Percentiles rank a stretch among this genome's conserved stretches.
Evolutionary conservation across 2,888 invertebrate species (phyloP).

Genomic region (Stenurella melanura): DNA sequence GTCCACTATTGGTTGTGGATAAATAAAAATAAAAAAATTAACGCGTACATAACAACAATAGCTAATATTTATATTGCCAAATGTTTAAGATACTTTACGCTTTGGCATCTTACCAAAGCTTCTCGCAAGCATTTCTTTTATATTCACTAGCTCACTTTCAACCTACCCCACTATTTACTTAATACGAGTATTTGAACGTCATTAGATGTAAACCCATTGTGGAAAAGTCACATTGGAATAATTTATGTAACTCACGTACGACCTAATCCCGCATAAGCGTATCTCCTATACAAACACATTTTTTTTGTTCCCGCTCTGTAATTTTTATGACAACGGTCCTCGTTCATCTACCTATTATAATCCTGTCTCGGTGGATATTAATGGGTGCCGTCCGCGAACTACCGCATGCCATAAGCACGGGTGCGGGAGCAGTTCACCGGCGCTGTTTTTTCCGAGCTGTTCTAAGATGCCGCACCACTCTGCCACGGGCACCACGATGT

Average conservation of each 20-base stretch:
- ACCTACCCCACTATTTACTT: not conserved
- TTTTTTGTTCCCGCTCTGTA: conserved; percentile 7
- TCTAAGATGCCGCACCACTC: conserved; percentile 41
- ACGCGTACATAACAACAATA: no score
- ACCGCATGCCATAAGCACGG: conserved; percentile 55
- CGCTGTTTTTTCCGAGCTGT: conserved; percentile 39
- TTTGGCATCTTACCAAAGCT: no score
- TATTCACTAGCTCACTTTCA: not conserved
- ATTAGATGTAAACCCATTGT: no score
- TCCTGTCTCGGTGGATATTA: conserved; percentile 25
- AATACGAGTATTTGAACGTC: not conserved
- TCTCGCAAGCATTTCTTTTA: no score
- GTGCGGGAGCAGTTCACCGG: conserved; percentile 51
- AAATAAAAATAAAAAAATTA: no score
- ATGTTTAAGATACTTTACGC: no score
- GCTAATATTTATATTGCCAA: no score
- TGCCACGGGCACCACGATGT: conserved; percentile 54
- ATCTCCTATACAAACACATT: not conserved
- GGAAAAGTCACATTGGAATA: not conserved
- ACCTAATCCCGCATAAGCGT: not conserved
- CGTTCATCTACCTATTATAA: conserved; percentile 17
- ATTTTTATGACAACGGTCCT: not conserved
- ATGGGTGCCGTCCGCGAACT: conserved; percentile 45
- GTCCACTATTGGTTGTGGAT: no score
- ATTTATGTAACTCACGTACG: not conserved